Evolutionary conservation across 1,140 invertebrate species (phyloP), one percentile per base, ranked within the genome.

Genomic region (Papilio polyxenes): DNA sequence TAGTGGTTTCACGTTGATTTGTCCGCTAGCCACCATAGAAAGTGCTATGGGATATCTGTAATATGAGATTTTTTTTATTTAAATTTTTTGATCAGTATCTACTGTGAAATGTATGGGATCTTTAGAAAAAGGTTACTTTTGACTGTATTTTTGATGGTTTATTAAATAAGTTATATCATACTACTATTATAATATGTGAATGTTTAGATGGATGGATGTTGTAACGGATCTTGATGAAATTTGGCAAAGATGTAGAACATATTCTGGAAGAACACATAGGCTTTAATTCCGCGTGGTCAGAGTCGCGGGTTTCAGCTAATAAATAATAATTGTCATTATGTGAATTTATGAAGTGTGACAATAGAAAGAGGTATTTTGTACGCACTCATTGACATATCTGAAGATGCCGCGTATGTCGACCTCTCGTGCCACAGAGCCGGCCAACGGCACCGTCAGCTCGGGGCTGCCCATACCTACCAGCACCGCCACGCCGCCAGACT

Each of bases 341-440:
- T 44, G 40, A 44, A 44, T 44, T 4, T 7, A 44, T 4, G 40
- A 44, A 44, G 40, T 44, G 23, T 31, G 23, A 31, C 23, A 31
- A 44, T 44, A 44, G 4, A 44, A 44, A 44, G 40, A 44, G 40
- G 7, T 44, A 44, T 44, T 44, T 7, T 48, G 20, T 84, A 95
- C 95, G 94, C 94, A 98, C 97, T 98, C 97, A 94, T 99, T 99
- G 69, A 95, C 97, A 91, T 99, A 99, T 94, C 98, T 96, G 93
- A 99, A 99, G 44, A 98, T 96, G 74, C 98, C 98, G 88, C 96
- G 95, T 81, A 99, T 98, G 91, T 99, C 98, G 8, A 99, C 96
- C 95, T 99, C 98, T 82, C 97, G 93, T 0, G 96, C 93, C 15
- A 97, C 92, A 3, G 98, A 98, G 89, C 96, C 96, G 1, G 98